Evolutionary conservation across 2,113 vertebrate genomes (phyloP), one percentile per base, ranked within the genome.

Genomic region (Tupaia chinensis): DNA sequence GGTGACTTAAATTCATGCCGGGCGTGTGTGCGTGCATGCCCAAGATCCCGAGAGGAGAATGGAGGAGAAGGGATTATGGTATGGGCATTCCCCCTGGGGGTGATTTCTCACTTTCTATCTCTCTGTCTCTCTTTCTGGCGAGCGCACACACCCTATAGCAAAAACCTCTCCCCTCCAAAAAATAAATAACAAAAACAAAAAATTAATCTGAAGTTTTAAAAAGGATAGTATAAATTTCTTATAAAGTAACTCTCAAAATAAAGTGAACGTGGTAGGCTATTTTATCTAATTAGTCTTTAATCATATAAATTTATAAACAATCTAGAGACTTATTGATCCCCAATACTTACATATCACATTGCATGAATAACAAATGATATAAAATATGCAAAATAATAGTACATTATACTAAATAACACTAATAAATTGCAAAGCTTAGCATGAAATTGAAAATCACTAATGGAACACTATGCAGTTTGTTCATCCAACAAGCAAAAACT

Each of bases 381-480:
- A 98, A 98, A 98, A 98, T 98, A 98, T 98, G 98, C 97, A 98
- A 99, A 99, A 98, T 98, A 98, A 99, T 98, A 98, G 98, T 98
- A 98, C 97, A 98, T 98, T 98, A 98, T 93, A 89, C 97, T 98
- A 98, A 98, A 98, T 97, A 98, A 98, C 96, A 96, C 96, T 98
- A 98, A 99, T 99, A 98, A 99, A 99, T 98, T 98, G 97, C 98
- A 98, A 98, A 98, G 98, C 98, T 98, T 98, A 98, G 98, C 98
- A 98, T 97, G 98, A 98, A 98, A 99, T 98, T 98, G 98, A 98
- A 99, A 98, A 98, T 98, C 98, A 95, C 97, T 98, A 98, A 99
- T 98, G 98, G 98, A 98, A 97, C 96, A 95, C 94, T 95, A 86
- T 93, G 97, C 73, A 96, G 97, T 96, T 97, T 97, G 93, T 97